Evolutionary conservation across 2,113 vertebrate genomes (phyloP).

Genomic region (human (Homo sapiens)): GRCh38 chr18:44287001-44287500

Average conservation of each 20-base stretch:
- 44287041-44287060: neutral
- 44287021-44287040: neutral
- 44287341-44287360: constrained; percentile 61
- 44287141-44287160: neutral
- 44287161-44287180: neutral
- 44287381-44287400: neutral
- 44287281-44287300: constrained; percentile 33
- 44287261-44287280: constrained; percentile 3
- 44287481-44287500: neutral
- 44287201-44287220: neutral
- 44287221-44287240: neutral
- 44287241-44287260: neutral
- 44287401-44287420: constrained; percentile 46
- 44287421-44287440: neutral
- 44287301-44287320: constrained; percentile 40
- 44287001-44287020: neutral
- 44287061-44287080: neutral
- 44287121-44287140: neutral
- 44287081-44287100: neutral
- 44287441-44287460: constrained; percentile 20
- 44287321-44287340: constrained; percentile 40
- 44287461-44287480: neutral
- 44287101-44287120: neutral
- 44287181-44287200: neutral
- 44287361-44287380: neutral